Evolutionary conservation across 2,797 vertebrate genomes (phyloP), one percentile per base, ranked within the genome.

Genomic region (Poeciliopsis gracilis): DNA sequence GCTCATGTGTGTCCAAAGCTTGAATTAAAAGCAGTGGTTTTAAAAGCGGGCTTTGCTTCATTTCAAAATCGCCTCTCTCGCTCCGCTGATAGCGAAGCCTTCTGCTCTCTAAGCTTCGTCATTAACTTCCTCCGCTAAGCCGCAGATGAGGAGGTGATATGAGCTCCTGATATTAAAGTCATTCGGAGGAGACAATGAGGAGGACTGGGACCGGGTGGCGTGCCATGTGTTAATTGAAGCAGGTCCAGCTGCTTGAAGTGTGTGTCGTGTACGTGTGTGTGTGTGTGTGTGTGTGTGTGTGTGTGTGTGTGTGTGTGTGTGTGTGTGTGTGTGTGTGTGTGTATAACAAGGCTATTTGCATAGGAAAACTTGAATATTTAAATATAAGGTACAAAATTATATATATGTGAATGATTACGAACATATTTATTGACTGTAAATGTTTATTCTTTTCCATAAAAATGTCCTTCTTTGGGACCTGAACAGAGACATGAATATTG

Each of bases 1-100:
- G 91, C 92, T 95, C 94, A 93, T 93, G 95, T 95, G 94, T 93
- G 92, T 95, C 95, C 91, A 92, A 89, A 83, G 80, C 89, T 91
- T 90, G 92, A 95, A 96, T 96, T 95, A 90, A 95, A 95, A 95
- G 90, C 90, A 89, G 79, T 75, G 86, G 75, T 84, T 91, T 28
- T 89, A 87, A 92, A 74, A 93, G 84, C 80, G 38, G 83, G 83
- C 88, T 89, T 76, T 88, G 87, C 89, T 91, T 93, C 83, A 77
- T 89, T 90, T 92, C 85, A 94, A 93, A 25, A 91, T 94, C 89
- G 92, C 93, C 92, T 88, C 90, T 84, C 83, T 90, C 84, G 81
- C 91, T 84, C 77, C n/a, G 82, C 87, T 90, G 95, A 96, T 95
- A 95, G 90, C 86, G 82, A 69, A 49, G 86, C 53, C 71, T 57